Evolutionary conservation across 2,888 invertebrate genomes (phyloP).

Genomic region (Chirona hameri): DNA sequence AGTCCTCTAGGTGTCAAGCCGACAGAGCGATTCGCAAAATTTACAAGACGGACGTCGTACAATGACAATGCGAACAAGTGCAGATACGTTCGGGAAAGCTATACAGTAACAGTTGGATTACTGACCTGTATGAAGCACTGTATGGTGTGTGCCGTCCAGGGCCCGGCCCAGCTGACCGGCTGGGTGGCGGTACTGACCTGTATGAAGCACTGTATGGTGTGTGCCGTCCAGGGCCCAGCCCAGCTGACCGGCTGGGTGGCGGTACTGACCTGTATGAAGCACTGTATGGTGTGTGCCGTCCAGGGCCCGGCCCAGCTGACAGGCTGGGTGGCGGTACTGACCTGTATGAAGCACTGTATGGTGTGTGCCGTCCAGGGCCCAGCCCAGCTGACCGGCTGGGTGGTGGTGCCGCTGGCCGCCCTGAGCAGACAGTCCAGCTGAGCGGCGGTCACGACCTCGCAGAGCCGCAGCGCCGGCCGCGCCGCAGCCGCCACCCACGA

Average conservation of each 20-base stretch:
- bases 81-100: no score
- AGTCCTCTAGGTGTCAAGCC: no score
- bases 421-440: conserved; percentile 9
- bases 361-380: conserved; percentile 2
- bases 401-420: not conserved
- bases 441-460: not conserved
- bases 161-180: no score
- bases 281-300: not conserved
- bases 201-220: conserved; percentile 25
- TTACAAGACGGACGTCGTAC: no score
- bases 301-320: no score
- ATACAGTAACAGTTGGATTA: no score
- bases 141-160: not conserved
- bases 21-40: no score
- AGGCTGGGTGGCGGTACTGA: no score
- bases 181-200: not conserved
- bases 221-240: not conserved
- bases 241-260: not conserved
- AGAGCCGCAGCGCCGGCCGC: conserved; percentile 6
- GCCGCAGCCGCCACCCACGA: conserved; percentile 1
- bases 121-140: not conserved
- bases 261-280: not conserved
- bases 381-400: not conserved
- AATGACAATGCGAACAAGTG: no score
- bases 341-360: conserved; percentile 25